Percentiles rank a stretch among this genome's conserved stretches.
Evolutionary conservation across 2,113 vertebrate species (phyloP).

Genomic region (Caretta caretta): DNA sequence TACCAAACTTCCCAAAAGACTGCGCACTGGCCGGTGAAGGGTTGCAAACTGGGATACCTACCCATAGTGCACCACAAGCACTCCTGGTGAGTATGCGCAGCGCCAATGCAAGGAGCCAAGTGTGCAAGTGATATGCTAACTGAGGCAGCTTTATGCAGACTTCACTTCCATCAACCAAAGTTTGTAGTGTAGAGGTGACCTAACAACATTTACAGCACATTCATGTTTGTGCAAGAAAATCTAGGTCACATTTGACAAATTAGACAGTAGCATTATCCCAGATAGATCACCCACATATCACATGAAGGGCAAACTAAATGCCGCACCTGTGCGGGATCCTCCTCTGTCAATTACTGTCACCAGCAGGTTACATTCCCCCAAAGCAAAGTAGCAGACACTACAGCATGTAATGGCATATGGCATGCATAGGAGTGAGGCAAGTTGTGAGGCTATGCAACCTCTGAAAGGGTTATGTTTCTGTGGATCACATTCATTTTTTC

Average conservation of each 20-base stretch:
- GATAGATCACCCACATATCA: not conserved
- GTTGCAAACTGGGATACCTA: not conserved
- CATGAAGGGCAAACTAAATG: slow-evolving; percentile 42
- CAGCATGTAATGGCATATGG: not conserved
- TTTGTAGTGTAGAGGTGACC: not conserved
- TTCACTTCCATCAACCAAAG: not conserved
- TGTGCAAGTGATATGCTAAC: not conserved
- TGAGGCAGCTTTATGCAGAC: not conserved
- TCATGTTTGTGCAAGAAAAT: not conserved
- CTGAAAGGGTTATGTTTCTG: not conserved
- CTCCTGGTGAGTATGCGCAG: not conserved
- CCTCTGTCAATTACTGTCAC: slow-evolving; percentile 34
- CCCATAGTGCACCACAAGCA: not conserved
- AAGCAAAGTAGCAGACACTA: not conserved
- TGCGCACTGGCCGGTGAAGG: not conserved
- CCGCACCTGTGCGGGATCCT: slow-evolving; percentile 4
- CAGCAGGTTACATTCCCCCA: slow-evolving; percentile 5
- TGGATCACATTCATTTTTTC: not conserved
- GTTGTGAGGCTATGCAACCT: rapidly evolving
- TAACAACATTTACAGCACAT: slow-evolving; percentile 29
- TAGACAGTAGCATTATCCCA: slow-evolving; percentile 8
- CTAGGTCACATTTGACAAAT: slow-evolving; percentile 14
- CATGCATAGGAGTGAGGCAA: rapidly evolving
- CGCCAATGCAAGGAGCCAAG: not conserved
- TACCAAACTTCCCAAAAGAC: not conserved